phyloP scores from a whole-genome alignment of 1,140 invertebrate species.

The Aporrectodea caliginosa region DNA sequence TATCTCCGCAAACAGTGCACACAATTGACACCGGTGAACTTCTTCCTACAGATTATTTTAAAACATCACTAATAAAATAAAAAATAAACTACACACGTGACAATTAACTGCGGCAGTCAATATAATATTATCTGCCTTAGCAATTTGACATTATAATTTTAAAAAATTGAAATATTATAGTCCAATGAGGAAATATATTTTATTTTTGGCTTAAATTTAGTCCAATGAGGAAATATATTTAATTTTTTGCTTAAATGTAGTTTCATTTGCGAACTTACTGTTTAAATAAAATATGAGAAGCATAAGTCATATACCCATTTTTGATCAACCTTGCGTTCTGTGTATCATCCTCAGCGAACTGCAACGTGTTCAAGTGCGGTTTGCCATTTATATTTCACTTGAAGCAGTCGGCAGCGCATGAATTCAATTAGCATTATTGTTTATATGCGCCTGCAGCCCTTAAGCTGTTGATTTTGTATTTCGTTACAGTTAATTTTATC shows the following conservation, averaged over 20 bases:
- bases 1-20: slow-evolving; percentile 86
- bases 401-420: neutral
- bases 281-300: too few species aligned
- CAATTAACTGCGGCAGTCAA: neutral
- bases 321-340: too few species aligned
- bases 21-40: slow-evolving; percentile 65
- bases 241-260: too few species aligned
- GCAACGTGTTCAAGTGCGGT: too few species aligned
- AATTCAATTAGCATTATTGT: neutral
- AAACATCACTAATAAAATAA: neutral
- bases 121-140: neutral
- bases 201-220: neutral
- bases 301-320: too few species aligned
- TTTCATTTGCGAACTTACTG: too few species aligned
- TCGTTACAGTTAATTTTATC: neutral
- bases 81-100: neutral
- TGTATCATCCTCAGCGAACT: neutral
- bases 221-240: neutral
- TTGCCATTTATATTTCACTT: neutral
- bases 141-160: neutral
- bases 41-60: slow-evolving; percentile 57
- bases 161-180: neutral
- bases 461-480: neutral
- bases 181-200: neutral
- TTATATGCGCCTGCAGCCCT: neutral